Conservation (phyloP, 2,113 vertebrate species). For the Odontophorus gujanensis region DNA sequence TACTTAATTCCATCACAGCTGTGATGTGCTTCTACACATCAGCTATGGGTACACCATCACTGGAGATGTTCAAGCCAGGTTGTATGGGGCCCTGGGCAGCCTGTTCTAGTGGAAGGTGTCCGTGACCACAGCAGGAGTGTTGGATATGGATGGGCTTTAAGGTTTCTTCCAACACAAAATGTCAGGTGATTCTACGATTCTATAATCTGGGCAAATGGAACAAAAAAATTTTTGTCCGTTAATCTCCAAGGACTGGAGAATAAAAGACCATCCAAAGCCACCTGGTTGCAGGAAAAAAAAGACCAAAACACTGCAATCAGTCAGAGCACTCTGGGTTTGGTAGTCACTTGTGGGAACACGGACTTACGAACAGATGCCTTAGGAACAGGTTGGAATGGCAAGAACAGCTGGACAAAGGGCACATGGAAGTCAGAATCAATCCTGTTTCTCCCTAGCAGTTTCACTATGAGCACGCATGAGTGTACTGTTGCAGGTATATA, state of each 20-base stretch:
- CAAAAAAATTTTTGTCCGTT: not conserved
- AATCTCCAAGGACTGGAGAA: not conserved
- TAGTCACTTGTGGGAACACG: not conserved
- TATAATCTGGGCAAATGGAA: not conserved
- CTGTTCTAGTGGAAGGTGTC: too few species aligned
- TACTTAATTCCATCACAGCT: not conserved
- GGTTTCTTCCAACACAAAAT: too few species aligned
- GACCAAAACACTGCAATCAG: not conserved
- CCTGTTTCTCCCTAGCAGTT: not conserved
- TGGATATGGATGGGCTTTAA: too few species aligned
- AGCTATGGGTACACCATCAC: too few species aligned
- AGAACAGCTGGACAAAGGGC: not conserved
- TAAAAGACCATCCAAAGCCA: not conserved
- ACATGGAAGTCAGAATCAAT: not conserved
- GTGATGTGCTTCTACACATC: too few species aligned
- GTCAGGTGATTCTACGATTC: too few species aligned
- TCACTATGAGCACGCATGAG: not conserved
- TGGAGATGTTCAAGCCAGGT: too few species aligned
- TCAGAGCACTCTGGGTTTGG: not conserved
- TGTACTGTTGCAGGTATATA: rapidly evolving
- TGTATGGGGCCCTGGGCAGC: too few species aligned
- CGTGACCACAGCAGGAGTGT: too few species aligned
- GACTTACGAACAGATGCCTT: not conserved
- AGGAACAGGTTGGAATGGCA: not conserved
- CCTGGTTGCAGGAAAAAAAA: not conserved